A percentile compares a stretch with the other conserved stretches of the same genome.
These are phyloP conservation scores for Cardiocondyla obscurior DNA, from an alignment of 1,140 invertebrate species.

Conservation along the genomic window DNA sequence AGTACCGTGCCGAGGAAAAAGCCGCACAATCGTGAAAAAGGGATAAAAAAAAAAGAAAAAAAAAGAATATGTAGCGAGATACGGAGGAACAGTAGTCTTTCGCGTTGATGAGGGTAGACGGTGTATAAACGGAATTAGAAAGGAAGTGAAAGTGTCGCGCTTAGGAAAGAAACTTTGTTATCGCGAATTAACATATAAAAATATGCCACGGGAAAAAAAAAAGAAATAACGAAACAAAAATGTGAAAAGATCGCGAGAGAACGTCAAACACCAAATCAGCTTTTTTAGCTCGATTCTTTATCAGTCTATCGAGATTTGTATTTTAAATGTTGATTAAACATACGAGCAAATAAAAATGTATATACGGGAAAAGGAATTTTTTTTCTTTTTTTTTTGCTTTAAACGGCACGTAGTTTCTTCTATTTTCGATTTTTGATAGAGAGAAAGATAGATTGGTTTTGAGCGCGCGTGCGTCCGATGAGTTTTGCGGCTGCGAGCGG, in stretches of 20 bases:
- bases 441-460: not conserved
- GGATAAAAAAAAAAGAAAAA: not conserved
- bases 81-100: not conserved
- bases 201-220: not conserved
- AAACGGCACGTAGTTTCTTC: not conserved
- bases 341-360: not conserved
- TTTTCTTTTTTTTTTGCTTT: not conserved
- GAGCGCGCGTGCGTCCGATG: not conserved
- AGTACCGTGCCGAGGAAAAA: not conserved
- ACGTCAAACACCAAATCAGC: not conserved
- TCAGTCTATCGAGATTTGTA: not conserved
- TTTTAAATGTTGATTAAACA: not conserved
- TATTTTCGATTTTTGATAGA: not conserved
- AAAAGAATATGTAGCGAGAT: not conserved
- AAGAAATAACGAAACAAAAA: not conserved
- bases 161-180: not conserved
- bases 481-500: not conserved
- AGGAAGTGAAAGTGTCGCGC: not conserved
- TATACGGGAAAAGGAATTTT: not conserved
- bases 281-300: not conserved
- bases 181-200: not conserved
- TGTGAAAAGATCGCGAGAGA: not conserved
- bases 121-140: not conserved
- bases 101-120: not conserved
- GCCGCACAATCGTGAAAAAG: not conserved